A percentile compares a stretch with the other conserved stretches of the same genome.
These are phyloP conservation scores for Parnassius mnemosyne DNA, from an alignment of 2,888 invertebrate species.

Conservation along the genomic window DNA sequence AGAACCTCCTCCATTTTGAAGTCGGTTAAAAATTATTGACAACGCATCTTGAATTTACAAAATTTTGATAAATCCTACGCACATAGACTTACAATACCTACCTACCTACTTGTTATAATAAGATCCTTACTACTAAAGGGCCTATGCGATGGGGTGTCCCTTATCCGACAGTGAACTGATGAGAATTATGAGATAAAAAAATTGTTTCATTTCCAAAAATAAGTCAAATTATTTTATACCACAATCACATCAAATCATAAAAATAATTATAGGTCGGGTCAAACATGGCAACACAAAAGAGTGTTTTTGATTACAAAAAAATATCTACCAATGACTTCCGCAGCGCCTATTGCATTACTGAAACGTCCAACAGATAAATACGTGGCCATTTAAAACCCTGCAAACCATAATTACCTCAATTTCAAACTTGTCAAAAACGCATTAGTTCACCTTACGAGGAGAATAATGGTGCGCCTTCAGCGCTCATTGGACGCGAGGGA, in stretches of 20 bases:
- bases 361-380: conserved; percentile 57
- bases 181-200: too few relatives aligned
- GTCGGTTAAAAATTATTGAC: too few relatives aligned
- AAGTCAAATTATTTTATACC: background rate
- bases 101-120: too few relatives aligned
- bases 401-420: conserved; percentile 75
- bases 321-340: conserved; percentile 54
- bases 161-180: too few relatives aligned
- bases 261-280: background rate
- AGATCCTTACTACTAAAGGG: too few relatives aligned
- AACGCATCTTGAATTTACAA: too few relatives aligned
- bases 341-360: conserved; percentile 38
- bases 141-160: too few relatives aligned
- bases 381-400: conserved; percentile 64
- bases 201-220: too few relatives aligned
- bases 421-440: conserved; percentile 79
- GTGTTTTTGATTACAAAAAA: conserved; percentile 31
- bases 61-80: too few relatives aligned
- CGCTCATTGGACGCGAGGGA: conserved; percentile 69
- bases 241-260: conserved; percentile 1
- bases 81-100: too few relatives aligned
- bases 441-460: conserved; percentile 67
- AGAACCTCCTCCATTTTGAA: too few relatives aligned
- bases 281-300: conserved; percentile 4
- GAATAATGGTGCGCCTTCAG: conserved; percentile 67